Conservation (phyloP, 2,888 invertebrate genomes). For the Caenorhabditis sp. region DNA sequence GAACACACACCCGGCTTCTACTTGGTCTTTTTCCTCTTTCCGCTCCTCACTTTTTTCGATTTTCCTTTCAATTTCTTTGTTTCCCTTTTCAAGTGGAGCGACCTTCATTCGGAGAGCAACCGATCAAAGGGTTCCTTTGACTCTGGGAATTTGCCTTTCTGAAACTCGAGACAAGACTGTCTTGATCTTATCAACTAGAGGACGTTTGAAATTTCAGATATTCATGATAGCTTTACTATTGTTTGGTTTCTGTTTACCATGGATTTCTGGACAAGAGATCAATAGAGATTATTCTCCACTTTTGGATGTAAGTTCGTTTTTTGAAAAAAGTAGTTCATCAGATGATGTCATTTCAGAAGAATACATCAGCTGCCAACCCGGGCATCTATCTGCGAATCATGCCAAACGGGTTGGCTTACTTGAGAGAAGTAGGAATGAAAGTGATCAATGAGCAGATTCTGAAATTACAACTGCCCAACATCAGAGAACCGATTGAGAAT, state of each 20-base stretch:
- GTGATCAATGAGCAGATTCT: slow-evolving; percentile 82
- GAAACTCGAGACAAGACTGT: no score
- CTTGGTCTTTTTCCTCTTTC: slow-evolving; percentile 41
- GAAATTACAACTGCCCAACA: slow-evolving; percentile 80
- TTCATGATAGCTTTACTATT: slow-evolving; percentile 18
- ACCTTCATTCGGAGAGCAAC: not conserved
- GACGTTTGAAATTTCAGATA: not conserved
- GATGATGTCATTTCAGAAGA: slow-evolving; percentile 75
- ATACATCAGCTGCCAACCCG: slow-evolving; percentile 81
- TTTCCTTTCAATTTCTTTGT: slow-evolving; percentile 49
- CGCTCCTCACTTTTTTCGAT: slow-evolving; percentile 37
- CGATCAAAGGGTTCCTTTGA: not conserved
- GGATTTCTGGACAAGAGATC: slow-evolving; percentile 49
- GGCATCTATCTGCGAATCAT: slow-evolving; percentile 81
- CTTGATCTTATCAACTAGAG: no score
- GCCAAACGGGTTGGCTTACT: slow-evolving; percentile 83
- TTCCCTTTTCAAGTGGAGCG: slow-evolving; percentile 7
- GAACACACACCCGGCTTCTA: slow-evolving; percentile 39
- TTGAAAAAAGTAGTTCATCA: not conserved
- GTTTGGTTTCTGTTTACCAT: slow-evolving; percentile 35
- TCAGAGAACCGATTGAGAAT: slow-evolving; percentile 80
- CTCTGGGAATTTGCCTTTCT: not conserved
- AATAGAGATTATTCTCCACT: slow-evolving; percentile 73
- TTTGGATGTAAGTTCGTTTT: slow-evolving; percentile 68
- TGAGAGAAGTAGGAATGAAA: slow-evolving; percentile 83